These are phyloP conservation scores for Xestia rhomboidea DNA, from an alignment of 2,888 invertebrate species.

Conservation along the genomic window DNA sequence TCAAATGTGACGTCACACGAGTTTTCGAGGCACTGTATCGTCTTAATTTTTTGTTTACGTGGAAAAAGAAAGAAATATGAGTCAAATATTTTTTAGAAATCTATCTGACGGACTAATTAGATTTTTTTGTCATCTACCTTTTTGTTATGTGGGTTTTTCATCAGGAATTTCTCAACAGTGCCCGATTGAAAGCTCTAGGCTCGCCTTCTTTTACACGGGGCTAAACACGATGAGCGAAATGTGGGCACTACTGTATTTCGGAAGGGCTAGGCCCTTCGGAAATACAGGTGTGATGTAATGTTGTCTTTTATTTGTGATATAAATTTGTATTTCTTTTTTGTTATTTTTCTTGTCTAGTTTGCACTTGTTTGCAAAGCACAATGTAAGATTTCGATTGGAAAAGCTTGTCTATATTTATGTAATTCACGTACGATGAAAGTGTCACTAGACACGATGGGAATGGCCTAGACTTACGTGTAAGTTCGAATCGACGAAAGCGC, in stretches of 20 bases:
- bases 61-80: no score
- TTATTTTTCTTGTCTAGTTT: constrained; percentile 2
- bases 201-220: not conserved
- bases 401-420: not conserved
- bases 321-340: constrained; percentile 1
- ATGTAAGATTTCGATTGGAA: not conserved
- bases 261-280: no score
- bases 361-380: constrained; percentile 8
- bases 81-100: no score
- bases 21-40: no score
- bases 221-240: not conserved
- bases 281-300: not conserved
- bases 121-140: no score
- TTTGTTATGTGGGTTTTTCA: not conserved
- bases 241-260: no score
- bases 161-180: not conserved
- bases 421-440: constrained; percentile 4
- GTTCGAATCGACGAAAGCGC: not conserved
- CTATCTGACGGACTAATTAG: no score
- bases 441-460: not conserved
- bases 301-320: not conserved
- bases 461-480: not conserved
- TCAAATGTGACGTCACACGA: no score
- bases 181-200: not conserved
- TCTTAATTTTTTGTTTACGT: no score